These are phyloP conservation scores for Etia nguti DNA, from an alignment of 2,113 vertebrate species.

Conservation along the genomic window DNA sequence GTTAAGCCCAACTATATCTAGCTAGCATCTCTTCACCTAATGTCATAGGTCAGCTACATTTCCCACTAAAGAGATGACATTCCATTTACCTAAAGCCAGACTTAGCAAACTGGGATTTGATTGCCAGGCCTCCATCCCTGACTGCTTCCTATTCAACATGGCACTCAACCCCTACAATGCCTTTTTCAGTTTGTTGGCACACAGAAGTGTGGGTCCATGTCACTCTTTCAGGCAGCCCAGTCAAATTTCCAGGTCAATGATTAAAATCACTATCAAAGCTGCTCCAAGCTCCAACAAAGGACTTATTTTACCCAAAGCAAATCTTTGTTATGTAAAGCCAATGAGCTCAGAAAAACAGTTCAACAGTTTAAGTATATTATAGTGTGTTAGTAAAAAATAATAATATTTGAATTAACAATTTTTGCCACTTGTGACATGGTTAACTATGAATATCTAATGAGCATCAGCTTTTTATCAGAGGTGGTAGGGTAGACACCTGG, in stretches of 20 bases:
- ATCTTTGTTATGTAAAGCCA: fast-evolving
- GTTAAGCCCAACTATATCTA: fast-evolving
- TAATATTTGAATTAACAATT: too few relatives aligned
- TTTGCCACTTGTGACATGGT: too few relatives aligned
- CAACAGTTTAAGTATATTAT: too few relatives aligned
- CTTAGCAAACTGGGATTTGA: too few relatives aligned
- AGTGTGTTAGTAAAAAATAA: too few relatives aligned
- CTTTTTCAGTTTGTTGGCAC: fast-evolving
- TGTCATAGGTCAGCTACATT: neutral
- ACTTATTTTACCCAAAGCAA: neutral
- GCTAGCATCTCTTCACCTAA: neutral
- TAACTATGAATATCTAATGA: too few relatives aligned
- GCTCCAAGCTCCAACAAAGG: too few relatives aligned
- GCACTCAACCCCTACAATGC: too few relatives aligned
- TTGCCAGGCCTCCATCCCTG: too few relatives aligned
- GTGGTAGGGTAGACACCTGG: fast-evolving
- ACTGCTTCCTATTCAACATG: too few relatives aligned
- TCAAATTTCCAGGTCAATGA: fast-evolving
- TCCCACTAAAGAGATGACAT: fast-evolving
- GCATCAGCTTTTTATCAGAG: too few relatives aligned
- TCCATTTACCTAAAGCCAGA: too few relatives aligned
- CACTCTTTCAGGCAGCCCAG: fast-evolving
- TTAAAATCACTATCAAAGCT: neutral
- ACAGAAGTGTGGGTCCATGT: fast-evolving
- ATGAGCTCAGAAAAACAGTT: fast-evolving